These are phyloP conservation scores for Gryllus longicercus DNA, from an alignment of 2,888 invertebrate species.

Conservation along the genomic window DNA sequence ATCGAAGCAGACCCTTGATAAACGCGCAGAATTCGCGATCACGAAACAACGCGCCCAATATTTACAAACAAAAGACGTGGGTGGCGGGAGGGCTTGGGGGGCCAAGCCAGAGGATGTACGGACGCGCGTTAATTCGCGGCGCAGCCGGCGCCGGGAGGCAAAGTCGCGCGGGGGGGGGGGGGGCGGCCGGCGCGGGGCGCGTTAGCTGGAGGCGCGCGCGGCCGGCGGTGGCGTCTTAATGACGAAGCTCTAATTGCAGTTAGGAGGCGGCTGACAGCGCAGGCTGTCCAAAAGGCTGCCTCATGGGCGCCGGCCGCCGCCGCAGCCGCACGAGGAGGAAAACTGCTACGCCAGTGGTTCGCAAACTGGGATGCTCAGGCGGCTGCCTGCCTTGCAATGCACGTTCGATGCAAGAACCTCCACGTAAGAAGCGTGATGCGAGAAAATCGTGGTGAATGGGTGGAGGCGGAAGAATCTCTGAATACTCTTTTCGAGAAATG, in stretches of 20 bases:
- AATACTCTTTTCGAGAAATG: no score
- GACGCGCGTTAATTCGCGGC: not conserved
- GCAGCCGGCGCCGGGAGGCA: not conserved
- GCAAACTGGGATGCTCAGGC: no score
- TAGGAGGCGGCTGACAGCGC: not conserved
- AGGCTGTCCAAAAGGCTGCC: not conserved
- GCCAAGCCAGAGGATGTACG: no score
- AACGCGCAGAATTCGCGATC: not conserved
- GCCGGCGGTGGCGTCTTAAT: not conserved
- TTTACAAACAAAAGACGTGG: not conserved
- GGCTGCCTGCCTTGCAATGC: no score
- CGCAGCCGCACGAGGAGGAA: no score
- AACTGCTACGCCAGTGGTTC: no score
- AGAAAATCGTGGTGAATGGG: no score
- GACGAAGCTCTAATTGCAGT: conserved; percentile 10
- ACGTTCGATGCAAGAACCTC: no score
- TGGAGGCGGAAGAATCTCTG: no score
- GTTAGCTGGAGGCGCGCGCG: not conserved
- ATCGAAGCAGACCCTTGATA: not conserved
- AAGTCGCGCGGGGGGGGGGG: no score
- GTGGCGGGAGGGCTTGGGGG: not conserved
- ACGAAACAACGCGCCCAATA: not conserved
- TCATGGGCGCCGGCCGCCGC: not conserved
- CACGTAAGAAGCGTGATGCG: no score
- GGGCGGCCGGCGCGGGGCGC: not conserved